Conservation (phyloP, 2,113 vertebrate genomes). For the Oriolus oriolus region DNA sequence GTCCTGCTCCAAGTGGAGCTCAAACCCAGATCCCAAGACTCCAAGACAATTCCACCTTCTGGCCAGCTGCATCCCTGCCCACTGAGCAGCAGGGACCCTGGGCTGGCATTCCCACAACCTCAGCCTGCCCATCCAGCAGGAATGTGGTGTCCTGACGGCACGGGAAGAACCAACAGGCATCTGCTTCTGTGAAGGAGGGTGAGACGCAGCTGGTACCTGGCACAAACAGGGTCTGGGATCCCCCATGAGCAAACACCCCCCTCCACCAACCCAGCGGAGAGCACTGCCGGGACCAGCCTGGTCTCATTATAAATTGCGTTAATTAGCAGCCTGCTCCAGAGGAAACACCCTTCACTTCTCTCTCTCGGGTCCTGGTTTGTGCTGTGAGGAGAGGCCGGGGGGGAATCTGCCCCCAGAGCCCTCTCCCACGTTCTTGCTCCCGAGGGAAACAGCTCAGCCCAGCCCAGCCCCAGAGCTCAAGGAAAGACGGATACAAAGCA, state of each 20-base stretch:
- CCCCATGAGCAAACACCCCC: background rate
- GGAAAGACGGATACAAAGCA: background rate
- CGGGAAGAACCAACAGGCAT: rapidly evolving
- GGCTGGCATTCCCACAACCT: background rate
- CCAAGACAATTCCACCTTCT: background rate
- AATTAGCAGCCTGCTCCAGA: background rate
- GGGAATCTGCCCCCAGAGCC: background rate
- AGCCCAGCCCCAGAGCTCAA: conserved; percentile 16
- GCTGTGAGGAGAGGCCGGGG: background rate
- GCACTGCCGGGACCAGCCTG: rapidly evolving
- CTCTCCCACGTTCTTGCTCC: background rate
- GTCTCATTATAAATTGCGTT: background rate
- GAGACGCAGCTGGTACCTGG: background rate
- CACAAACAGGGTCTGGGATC: background rate
- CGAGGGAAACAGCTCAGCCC: background rate
- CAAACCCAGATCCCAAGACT: background rate
- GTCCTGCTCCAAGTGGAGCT: background rate
- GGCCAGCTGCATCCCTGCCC: background rate
- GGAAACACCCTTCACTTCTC: background rate
- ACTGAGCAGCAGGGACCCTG: background rate
- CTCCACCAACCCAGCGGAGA: rapidly evolving
- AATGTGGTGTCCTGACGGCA: background rate
- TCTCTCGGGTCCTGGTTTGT: background rate
- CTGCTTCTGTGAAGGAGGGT: rapidly evolving
- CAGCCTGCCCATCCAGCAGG: background rate